Conservation (phyloP, 2,797 vertebrate species). For the Clarias laeviceps region DNA sequence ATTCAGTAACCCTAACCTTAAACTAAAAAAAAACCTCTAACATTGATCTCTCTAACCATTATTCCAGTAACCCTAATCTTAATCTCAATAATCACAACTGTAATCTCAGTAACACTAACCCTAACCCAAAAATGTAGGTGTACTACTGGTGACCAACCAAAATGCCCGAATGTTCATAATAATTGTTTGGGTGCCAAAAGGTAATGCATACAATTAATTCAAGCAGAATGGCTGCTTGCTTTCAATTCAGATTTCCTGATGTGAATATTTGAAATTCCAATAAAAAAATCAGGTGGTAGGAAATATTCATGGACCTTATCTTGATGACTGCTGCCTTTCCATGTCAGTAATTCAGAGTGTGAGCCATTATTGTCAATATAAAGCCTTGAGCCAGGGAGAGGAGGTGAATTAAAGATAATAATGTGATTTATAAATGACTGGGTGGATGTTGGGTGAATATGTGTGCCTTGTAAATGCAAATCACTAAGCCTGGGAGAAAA, state of each 20-base stretch:
- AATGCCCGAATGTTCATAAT: neutral
- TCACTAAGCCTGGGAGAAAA: conserved; percentile 27
- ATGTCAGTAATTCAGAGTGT: conserved; percentile 1
- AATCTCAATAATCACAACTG: neutral
- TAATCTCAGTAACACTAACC: no score
- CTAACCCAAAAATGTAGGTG: neutral
- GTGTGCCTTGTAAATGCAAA: conserved; percentile 31
- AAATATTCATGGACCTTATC: neutral
- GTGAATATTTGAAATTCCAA: conserved; percentile 5
- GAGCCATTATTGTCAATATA: conserved; percentile 10
- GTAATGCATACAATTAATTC: neutral
- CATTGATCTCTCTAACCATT: neutral
- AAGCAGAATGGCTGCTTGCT: neutral
- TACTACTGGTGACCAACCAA: neutral
- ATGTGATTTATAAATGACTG: conserved; percentile 48
- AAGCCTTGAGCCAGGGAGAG: conserved; percentile 17
- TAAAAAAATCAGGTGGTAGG: neutral
- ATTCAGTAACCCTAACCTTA: neutral
- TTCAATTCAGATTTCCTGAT: neutral
- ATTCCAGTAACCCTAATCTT: neutral
- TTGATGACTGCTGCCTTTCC: neutral
- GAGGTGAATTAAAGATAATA: conserved; percentile 47
- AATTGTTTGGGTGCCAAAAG: neutral
- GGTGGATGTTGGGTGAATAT: conserved; percentile 21
- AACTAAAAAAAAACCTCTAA: neutral